Evolutionary conservation across 1,140 invertebrate genomes (phyloP), one percentile per base, ranked within the genome.

Genomic region (Drosophila mauritiana): DNA sequence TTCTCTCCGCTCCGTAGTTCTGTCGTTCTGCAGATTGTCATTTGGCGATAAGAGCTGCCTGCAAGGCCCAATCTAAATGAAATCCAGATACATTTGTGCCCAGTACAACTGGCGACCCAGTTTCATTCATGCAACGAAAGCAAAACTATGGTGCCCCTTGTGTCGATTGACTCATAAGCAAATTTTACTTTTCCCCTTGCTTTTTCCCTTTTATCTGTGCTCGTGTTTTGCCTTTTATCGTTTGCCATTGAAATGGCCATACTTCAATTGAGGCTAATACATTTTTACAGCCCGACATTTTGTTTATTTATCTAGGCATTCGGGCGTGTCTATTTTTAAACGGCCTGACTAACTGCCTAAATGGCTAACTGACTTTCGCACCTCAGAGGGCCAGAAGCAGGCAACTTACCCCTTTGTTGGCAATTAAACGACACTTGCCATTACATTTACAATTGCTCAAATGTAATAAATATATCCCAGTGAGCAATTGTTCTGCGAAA

Each of bases 361-460:
- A 8, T 75, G 77, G 75, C 63, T 79, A 75, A 82, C 70, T 57
- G 78, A 88, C 74, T 74, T 13, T 10, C n/a, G 39, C 48, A 54
- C 46, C 36, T 10, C 10, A 20, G 42, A 20, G 42, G 17, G 17
- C 15, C 15, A 43, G n/a, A 45, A 10, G 7, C 42, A 20, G 42
- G 17, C 37, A 52, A 65, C 27, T 31, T 45, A 59, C 34, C 58
- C 39, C 43, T 39, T 55, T 34, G 39, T 27, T 67, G 83, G 84
- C 84, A 83, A 86, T 86, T 86, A 88, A 89, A 89, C 58, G 79
- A 88, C 83, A 86, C 75, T 86, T 70, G 64, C 82, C 82, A 80
- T 85, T 86, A 86, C 78, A 81, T 73, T 86, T 83, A 83, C 84
- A 88, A 86, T 86, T 86, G 79, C 83, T 79, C 52, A 83, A 89